phyloP scores from a whole-genome alignment of 53 echinoderm and acorn worm species.

The Henricia sp. region DNA sequence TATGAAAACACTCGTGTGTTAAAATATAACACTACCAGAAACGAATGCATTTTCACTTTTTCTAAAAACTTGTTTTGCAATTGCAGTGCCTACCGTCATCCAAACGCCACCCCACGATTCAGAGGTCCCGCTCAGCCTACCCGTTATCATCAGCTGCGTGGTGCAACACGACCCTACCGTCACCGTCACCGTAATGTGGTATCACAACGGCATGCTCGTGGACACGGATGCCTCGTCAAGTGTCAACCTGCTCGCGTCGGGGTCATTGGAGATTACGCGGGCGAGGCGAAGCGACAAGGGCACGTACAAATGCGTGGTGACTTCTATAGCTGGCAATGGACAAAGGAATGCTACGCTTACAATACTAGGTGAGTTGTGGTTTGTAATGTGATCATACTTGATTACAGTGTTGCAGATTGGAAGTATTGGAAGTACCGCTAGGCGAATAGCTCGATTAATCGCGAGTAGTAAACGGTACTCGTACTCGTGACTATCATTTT shows the following conservation, averaged over 20 bases:
- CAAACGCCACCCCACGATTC: constrained; percentile 64
- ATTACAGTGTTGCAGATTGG: too few relatives aligned
- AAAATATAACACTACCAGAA: too few relatives aligned
- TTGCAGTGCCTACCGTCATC: constrained; percentile 80
- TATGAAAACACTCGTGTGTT: too few relatives aligned
- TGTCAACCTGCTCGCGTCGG: constrained; percentile 54
- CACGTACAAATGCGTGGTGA: constrained; percentile 76
- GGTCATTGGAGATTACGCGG: constrained; percentile 73
- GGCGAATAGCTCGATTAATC: too few relatives aligned
- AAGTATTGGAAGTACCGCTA: too few relatives aligned
- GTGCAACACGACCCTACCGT: constrained; percentile 75
- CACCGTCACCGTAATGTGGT: constrained; percentile 68
- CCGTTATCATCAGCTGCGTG: constrained; percentile 66
- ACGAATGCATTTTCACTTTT: too few relatives aligned
- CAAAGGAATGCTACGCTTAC: constrained; percentile 67
- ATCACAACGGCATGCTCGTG: constrained; percentile 64
- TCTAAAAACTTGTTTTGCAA: too few relatives aligned
- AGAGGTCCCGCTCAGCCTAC: constrained; percentile 64
- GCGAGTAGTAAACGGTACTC: too few relatives aligned
- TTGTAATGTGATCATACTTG: too few relatives aligned
- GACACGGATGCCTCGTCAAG: constrained; percentile 27
- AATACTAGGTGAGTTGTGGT: constrained; percentile 85
- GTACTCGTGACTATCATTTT: too few relatives aligned
- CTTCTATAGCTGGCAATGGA: constrained; percentile 82
- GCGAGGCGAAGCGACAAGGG: constrained; percentile 76